A percentile compares a stretch with the other conserved stretches of the same genome.
phyloP scores from a whole-genome alignment of 2,113 vertebrate species.

The Aphyosemion australe region DNA sequence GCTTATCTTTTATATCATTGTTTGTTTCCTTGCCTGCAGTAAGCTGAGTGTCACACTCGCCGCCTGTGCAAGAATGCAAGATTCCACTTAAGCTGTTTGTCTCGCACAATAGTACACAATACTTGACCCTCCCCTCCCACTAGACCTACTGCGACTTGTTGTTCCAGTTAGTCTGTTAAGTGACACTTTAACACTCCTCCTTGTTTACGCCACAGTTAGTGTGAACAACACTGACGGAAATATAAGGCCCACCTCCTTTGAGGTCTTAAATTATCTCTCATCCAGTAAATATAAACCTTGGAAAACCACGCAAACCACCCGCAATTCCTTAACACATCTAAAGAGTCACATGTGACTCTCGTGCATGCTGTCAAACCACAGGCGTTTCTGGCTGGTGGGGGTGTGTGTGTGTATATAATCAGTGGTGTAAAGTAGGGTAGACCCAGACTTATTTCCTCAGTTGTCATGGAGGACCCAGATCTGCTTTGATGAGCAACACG shows the following conservation, averaged over 20 bases:
- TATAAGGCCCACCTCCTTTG: background rate
- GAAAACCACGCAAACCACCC: slow-evolving; percentile 49
- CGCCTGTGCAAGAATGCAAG: background rate
- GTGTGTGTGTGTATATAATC: slow-evolving; percentile 1
- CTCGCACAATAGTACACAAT: background rate
- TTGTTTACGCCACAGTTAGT: background rate
- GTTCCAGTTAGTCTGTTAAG: background rate
- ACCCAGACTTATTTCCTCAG: too few relatives aligned
- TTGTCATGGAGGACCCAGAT: too few relatives aligned
- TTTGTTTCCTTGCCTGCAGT: background rate
- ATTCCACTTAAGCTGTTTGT: background rate
- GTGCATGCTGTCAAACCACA: slow-evolving; percentile 19
- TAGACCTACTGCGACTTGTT: background rate
- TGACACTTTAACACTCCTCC: background rate
- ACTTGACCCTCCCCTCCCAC: background rate
- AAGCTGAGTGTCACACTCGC: background rate
- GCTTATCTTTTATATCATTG: background rate
- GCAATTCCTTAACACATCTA: slow-evolving; percentile 2
- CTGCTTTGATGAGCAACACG: too few relatives aligned
- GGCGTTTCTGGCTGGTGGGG: background rate
- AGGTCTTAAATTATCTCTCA: slow-evolving; percentile 6
- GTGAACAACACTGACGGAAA: background rate
- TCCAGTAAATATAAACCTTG: background rate
- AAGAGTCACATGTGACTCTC: slow-evolving; percentile 15
- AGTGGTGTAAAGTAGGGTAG: background rate